Base-by-base conservation (phyloP, 2,113 vertebrate genomes). In the Sebastes fasciatus region DNA sequence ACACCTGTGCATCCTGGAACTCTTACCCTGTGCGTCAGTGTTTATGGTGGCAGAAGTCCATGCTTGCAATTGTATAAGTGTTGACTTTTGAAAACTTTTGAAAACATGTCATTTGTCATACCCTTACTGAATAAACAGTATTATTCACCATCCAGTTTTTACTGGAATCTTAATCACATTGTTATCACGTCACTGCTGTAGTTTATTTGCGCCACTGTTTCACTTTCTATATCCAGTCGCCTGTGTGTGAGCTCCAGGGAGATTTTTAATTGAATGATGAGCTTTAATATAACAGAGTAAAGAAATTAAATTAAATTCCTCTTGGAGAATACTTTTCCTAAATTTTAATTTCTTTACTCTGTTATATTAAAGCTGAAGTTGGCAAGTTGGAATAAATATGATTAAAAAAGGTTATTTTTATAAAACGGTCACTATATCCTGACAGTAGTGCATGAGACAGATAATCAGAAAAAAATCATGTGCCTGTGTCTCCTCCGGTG, bases 11-110 rank as follows among this genome's bases (percentile, higher is more conserved):
- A 57, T 43, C 49, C 64, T 73, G 48, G 2, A 42, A 12, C 14
- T 10, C 9, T 13, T 55, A 0, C 10, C 3, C 14, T 1, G 4
- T 51, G 2, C 1, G 0, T 23, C 23, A 3, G 0, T 58, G 8
- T 60, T 21, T 8, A 42, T 26, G 10, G 1, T 45, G 19, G 19
- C n/a, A 65, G 23, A 52, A 6, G 48, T 4, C 26, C 26, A 40
- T 42, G 67, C 17, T n/a, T 43, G 10, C 6, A 55, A n/a, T 55
- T 70, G 51, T 19, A 71, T 3, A 70, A 54, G 14, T 67, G 65
- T 16, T 3, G 14, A 65, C n/a, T n/a, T n/a, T n/a, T n/a, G n/a
- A n/a, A n/a, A n/a, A 23, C 19, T 51, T 69, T 6, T 1, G 17
- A n/a, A 42, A 69, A 16, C 63, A 46, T 45, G 54, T 57, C 12